A percentile compares a stretch with the other conserved stretches of the same genome.
These are phyloP conservation scores for Hippopotamus amphibius DNA, from an alignment of 2,113 vertebrate genomes.

Conservation along the genomic window DNA sequence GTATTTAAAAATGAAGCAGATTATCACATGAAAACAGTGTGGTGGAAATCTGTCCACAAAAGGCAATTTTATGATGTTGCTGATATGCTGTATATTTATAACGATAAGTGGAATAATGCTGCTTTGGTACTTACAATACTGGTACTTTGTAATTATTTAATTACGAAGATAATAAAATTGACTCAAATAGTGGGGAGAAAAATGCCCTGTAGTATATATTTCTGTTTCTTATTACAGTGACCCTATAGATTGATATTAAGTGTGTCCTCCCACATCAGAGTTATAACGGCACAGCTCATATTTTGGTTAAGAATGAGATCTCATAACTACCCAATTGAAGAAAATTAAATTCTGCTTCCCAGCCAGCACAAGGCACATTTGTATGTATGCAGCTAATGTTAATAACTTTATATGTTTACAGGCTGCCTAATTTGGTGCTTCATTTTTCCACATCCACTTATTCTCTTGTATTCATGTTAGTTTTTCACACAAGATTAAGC, in stretches of 20 bases:
- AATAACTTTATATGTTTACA: constrained; percentile 46
- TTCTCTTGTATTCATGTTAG: constrained; percentile 34
- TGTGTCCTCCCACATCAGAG: not conserved
- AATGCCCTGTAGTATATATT: not conserved
- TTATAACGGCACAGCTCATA: not conserved
- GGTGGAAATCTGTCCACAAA: not conserved
- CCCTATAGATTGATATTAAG: not conserved
- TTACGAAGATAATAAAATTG: not conserved
- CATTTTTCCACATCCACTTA: not conserved
- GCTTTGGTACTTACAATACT: not conserved
- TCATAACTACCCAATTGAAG: constrained; percentile 13
- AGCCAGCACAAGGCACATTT: not conserved
- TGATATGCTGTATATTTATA: not conserved
- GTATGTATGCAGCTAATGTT: not conserved
- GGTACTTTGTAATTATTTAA: not conserved
- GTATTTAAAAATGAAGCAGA: not conserved
- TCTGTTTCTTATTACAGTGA: not conserved
- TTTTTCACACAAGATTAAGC: constrained; percentile 72
- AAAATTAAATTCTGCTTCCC: constrained; percentile 43
- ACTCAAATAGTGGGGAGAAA: not conserved
- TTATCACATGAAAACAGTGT: not conserved
- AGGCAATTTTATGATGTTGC: not conserved
- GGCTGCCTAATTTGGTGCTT: constrained; percentile 55
- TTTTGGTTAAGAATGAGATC: constrained; percentile 64
- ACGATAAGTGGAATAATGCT: constrained; percentile 11